Conservation (phyloP, 1,140 invertebrate species). For the Halictus rubicundus region DNA sequence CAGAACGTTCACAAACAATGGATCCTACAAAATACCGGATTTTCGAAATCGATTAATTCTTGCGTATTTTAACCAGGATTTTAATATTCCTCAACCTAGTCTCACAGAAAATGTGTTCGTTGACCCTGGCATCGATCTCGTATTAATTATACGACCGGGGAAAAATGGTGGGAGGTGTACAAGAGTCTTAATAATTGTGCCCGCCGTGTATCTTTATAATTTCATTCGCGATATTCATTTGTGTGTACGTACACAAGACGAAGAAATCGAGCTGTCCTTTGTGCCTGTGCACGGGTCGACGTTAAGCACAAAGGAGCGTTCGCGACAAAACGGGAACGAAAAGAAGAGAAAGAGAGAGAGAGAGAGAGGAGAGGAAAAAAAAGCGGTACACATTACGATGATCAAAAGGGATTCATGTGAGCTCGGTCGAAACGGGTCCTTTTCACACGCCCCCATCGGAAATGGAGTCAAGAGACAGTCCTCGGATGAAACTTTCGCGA, state of each 20-base stretch:
- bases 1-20: too few relatives aligned
- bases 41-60: too few relatives aligned
- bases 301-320: neutral
- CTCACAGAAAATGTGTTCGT: neutral
- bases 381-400: constrained; percentile 41
- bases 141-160: constrained; percentile 5
- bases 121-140: too few relatives aligned
- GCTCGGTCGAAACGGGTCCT: constrained; percentile 27
- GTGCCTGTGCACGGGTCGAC: neutral
- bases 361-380: neutral
- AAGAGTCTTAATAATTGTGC: neutral
- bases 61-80: too few relatives aligned
- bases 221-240: neutral
- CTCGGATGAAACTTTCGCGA: constrained; percentile 32
- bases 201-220: neutral
- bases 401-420: constrained; percentile 44
- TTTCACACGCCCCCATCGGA: constrained; percentile 29
- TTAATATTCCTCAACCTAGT: too few relatives aligned
- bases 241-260: neutral
- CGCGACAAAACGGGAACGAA: neutral
- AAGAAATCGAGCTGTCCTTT: neutral
- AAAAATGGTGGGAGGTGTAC: neutral
- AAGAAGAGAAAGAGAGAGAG: too few relatives aligned
- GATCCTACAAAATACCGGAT: too few relatives aligned
- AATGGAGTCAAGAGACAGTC: constrained; percentile 26